A percentile compares a stretch with the other conserved stretches of the same genome.
Evolutionary conservation across 2,888 invertebrate species (phyloP).

Genomic region (Apotomis capreana): DNA sequence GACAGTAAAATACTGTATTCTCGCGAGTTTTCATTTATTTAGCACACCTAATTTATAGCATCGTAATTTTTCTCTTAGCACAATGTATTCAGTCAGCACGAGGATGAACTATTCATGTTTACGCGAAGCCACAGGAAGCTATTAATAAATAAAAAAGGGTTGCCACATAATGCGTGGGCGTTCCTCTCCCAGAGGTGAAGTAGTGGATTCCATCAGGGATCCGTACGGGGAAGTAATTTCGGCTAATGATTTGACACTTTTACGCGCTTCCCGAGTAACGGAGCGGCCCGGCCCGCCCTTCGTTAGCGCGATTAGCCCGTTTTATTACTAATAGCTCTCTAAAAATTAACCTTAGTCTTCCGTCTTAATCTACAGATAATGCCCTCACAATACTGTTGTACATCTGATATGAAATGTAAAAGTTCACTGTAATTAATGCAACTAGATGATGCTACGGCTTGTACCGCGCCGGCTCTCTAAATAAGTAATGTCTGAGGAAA

Average conservation of each 20-base stretch:
- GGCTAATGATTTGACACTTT: conserved; percentile 73
- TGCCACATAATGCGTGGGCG: conserved; percentile 13
- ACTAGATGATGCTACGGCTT: conserved; percentile 14
- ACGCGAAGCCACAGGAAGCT: conserved; percentile 21
- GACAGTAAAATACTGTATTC: background rate
- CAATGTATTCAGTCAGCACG: background rate
- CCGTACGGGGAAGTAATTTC: conserved; percentile 65
- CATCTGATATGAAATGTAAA: background rate
- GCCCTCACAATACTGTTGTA: background rate
- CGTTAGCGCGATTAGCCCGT: conserved; percentile 65
- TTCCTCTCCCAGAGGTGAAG: conserved; percentile 34
- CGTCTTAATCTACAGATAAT: background rate
- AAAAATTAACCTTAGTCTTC: conserved; percentile 57
- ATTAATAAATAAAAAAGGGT: conserved; percentile 30
- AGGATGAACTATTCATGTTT: conserved; percentile 19
- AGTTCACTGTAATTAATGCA: conserved; percentile 11
- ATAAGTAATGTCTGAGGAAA: conserved; percentile 36
- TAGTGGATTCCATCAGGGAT: conserved; percentile 47
- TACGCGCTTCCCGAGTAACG: conserved; percentile 60
- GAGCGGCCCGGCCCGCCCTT: conserved; percentile 55
- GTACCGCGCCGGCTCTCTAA: conserved; percentile 17
- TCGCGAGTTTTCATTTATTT: background rate
- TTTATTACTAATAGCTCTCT: conserved; percentile 69
- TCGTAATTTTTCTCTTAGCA: conserved; percentile 2
- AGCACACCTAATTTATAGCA: background rate